Evolutionary conservation across 1,140 invertebrate genomes (phyloP).

Genomic region (Zophobas morio): DNA sequence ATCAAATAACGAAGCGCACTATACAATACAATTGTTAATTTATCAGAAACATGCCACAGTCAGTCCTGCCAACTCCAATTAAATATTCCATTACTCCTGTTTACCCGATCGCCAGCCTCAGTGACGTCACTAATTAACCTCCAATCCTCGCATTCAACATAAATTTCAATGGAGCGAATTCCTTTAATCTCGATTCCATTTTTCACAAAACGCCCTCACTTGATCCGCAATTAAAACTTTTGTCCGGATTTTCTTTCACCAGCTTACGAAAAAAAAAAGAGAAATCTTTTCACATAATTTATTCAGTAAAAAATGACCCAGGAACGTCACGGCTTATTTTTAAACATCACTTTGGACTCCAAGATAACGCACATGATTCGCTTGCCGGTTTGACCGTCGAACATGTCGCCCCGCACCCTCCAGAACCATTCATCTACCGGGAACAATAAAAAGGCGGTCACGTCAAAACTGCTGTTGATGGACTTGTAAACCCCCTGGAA

Average conservation of each 20-base stretch:
- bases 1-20: too few species aligned
- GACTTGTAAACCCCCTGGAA: conserved; percentile 38
- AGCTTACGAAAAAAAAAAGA: conserved; percentile 6
- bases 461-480: conserved; percentile 34
- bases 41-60: too few species aligned
- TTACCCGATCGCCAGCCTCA: background rate
- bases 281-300: background rate
- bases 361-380: conserved; percentile 41
- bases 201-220: conserved; percentile 2
- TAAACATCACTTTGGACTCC: conserved; percentile 39
- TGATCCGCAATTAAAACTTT: conserved; percentile 37
- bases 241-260: background rate
- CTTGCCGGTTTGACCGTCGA: conserved; percentile 30
- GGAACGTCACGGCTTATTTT: background rate
- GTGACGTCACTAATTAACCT: background rate
- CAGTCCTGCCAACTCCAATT: too few species aligned
- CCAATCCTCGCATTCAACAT: background rate
- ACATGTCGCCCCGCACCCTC: conserved; percentile 36
- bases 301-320: background rate
- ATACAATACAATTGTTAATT: too few species aligned
- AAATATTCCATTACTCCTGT: too few species aligned
- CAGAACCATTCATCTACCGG: conserved; percentile 41
- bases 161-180: background rate
- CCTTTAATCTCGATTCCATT: background rate
- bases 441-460: conserved; percentile 32